Base-by-base conservation (phyloP, 2,797 vertebrate species). In the Diplodus puntazzo region DNA sequence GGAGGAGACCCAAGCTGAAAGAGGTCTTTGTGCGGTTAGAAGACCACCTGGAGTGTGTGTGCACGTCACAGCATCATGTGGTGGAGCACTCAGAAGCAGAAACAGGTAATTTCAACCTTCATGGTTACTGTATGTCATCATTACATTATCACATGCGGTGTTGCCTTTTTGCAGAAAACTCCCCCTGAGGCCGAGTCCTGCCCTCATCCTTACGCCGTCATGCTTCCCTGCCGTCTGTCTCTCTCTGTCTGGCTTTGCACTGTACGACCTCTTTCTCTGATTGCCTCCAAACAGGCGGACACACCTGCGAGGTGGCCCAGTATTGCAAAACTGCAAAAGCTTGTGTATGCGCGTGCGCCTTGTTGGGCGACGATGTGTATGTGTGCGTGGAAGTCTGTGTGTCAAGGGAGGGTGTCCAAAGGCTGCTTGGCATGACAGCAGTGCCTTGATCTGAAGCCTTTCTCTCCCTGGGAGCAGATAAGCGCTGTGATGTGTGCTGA, bases 21-120 rank as follows among this genome's bases (percentile, higher is more conserved):
- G 98, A 99, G 94, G 98, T 99, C 86, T 96, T 97, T 89, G 97
- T 99, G 91, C 94, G 96, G 93, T 95, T 99, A 96, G 98, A 99
- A 95, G 98, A 99, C 92, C 98, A 99, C 92, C 93, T 98, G 96
- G 98, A 99, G 93, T 99, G 98, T 74, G 93, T 96, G 75, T 99
- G 98, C 89, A 94, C 95, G 18, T 94, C 96, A 57, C 95, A 96
- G 72, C 96, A 97, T 94, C 96, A 96, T 70, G 94, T 94, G 92
- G 95, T 94, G 84, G 98, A 97, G 92, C 96, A 96, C 89, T 95
- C 96, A 68, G 97, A 99, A 87, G 96, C 97, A 96, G 98, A 98
- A 93, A 96, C 96, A 78, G 98, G 98, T 99, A 89, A 88, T 77
- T 66, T 1, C n/a, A 42, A 53, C 6, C 11, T 12, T 46, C 11